phyloP scores from a whole-genome alignment of 1,140 invertebrate genomes.

The Xylocopa sonorina region DNA sequence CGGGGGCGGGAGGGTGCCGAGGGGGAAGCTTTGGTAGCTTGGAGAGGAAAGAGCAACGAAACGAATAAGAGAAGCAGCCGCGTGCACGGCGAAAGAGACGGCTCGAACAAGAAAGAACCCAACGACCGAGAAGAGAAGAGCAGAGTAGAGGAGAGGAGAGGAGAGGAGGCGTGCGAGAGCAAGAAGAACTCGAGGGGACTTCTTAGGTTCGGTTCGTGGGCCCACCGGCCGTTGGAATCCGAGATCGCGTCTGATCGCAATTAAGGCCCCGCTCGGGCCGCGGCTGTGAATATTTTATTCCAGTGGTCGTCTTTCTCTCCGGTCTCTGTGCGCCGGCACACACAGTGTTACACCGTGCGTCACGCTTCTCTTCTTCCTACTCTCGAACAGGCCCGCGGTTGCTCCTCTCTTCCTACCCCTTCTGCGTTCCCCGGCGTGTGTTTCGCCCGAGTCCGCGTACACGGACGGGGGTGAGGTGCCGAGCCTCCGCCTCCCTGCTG shows the following conservation, averaged over 20 bases:
- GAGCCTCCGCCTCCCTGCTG: slow-evolving; percentile 15
- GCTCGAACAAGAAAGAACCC: slow-evolving; percentile 22
- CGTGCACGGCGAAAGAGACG: slow-evolving; percentile 43
- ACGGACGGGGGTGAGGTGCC: too few species aligned
- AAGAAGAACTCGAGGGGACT: slow-evolving; percentile 50
- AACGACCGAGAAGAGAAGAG: slow-evolving; percentile 20
- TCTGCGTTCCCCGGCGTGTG: neutral
- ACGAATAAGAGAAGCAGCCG: slow-evolving; percentile 51
- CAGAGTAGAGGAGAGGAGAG: slow-evolving; percentile 25
- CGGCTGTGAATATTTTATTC: slow-evolving; percentile 75
- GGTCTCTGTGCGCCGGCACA: slow-evolving; percentile 45
- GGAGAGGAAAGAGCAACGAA: slow-evolving; percentile 5
- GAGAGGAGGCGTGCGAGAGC: slow-evolving; percentile 27
- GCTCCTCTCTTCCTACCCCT: slow-evolving; percentile 1
- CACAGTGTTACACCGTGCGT: slow-evolving; percentile 63
- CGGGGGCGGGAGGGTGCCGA: neutral
- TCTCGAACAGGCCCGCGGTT: slow-evolving; percentile 31
- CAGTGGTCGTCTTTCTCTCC: slow-evolving; percentile 49
- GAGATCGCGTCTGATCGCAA: slow-evolving; percentile 80
- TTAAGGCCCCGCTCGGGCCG: slow-evolving; percentile 77
- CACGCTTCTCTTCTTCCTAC: slow-evolving; percentile 50
- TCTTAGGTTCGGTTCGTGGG: slow-evolving; percentile 66
- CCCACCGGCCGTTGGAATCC: slow-evolving; percentile 75
- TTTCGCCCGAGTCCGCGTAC: slow-evolving; percentile 51
- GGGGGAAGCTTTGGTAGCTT: slow-evolving; percentile 1